Evolutionary conservation across 2,797 vertebrate genomes (phyloP).

Genomic region (Chrysocyon brachyurus): DNA sequence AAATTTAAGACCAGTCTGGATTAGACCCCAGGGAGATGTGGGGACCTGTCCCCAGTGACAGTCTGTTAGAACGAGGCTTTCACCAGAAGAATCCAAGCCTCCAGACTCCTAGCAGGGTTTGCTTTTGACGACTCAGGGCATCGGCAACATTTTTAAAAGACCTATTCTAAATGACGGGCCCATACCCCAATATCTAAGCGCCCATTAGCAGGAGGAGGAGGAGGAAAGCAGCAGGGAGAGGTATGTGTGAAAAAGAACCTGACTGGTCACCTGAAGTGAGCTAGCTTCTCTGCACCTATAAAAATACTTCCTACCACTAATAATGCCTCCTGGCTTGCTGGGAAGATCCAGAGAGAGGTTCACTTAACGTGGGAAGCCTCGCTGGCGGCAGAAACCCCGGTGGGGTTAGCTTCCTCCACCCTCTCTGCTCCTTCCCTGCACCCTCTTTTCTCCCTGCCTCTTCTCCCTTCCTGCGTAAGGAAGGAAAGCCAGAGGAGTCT

Average conservation of each 20-base stretch:
- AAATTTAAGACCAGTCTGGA: neutral
- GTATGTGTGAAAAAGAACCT: neutral
- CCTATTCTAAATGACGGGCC: neutral
- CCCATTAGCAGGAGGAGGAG: neutral
- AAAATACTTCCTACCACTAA: neutral
- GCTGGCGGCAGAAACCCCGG: neutral
- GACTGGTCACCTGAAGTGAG: neutral
- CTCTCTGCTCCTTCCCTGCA: neutral
- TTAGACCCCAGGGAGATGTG: neutral
- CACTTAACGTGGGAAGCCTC: neutral
- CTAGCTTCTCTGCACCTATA: neutral
- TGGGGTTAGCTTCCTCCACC: neutral
- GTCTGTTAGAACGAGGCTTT: neutral
- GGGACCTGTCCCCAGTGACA: neutral
- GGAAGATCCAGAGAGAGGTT: neutral
- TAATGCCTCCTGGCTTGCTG: neutral
- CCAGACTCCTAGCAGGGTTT: neutral
- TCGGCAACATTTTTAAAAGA: conserved; percentile 34
- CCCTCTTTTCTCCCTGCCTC: neutral
- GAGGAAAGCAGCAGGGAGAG: neutral
- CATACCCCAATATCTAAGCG: conserved; percentile 13
- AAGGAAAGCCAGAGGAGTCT: conserved; percentile 1
- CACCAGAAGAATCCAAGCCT: neutral
- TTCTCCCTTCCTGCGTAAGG: neutral
- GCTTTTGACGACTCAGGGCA: neutral